Base-by-base conservation (phyloP, 2,888 invertebrate genomes). In the Mythimna pallens region DNA sequence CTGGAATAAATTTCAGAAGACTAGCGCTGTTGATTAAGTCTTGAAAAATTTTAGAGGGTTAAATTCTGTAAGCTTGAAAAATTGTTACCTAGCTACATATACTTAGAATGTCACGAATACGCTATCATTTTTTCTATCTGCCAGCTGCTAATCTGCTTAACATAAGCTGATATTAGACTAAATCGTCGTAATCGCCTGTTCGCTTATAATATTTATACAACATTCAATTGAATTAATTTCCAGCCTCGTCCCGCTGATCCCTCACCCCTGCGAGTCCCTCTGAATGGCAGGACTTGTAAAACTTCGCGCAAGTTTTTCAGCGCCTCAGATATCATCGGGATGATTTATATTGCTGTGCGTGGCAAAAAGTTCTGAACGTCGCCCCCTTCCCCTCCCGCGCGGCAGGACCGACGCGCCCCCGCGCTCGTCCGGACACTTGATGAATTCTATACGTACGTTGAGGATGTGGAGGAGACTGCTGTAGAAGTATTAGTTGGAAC, bases 311-410 rank as follows among this genome's bases (percentile, higher is more conserved):
- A 87, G 81, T 87, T 87, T 86, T 87, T 88, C 87, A 83, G 64
- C 86, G 83, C 76, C 79, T 78, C 78, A 78, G 86, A 87, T 87
- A 87, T 87, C 87, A 86, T 86, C 85, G 77, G 81, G 62, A 78
- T 87, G 87, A 87, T 87, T 87, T 87, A 87, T 87, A 83, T 86
- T 77, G 81, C 83, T 85, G 85, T 86, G 87, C 86, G 86, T 87
- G 78, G 86, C 84, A 84, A 85, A 87, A 87, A 87, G 61, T 87
- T 86, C 62, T 61, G 68, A 78, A 78, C 71, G 30, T 40, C 25
- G 25, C 36, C 64, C 57, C 22, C 52, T 30, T 40, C 47, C 55
- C 17, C n/a, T 52, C 47, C 43, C 57, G 50, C 22, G 3, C 47
- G 40, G 22, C 30, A 9, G 22, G 1, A 8, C 50, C 43, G 9